Conservation (phyloP, 92 coral and sea anemone genomes). For the Actinernus sp. region DNA sequence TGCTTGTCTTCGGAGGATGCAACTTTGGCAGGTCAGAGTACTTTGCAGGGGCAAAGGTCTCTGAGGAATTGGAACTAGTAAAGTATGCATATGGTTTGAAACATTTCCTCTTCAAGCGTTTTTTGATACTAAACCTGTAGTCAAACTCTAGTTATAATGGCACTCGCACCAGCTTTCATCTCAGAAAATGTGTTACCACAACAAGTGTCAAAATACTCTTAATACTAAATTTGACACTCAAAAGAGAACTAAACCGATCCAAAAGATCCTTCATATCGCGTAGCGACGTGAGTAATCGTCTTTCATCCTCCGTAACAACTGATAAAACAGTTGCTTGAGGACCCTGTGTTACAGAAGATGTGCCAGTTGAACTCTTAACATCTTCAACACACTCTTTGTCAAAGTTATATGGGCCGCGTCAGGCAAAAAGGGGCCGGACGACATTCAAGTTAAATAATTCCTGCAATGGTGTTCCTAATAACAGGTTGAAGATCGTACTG, state of each 20-base stretch:
- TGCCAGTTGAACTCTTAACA: slow-evolving; percentile 29
- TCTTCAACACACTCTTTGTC: slow-evolving; percentile 58
- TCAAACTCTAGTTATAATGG: slow-evolving; percentile 62
- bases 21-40: background rate
- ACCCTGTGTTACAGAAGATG: slow-evolving; percentile 49
- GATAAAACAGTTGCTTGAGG: slow-evolving; percentile 66
- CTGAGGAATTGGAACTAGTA: slow-evolving; percentile 36
- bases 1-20: slow-evolving; percentile 4
- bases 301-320: slow-evolving; percentile 61
- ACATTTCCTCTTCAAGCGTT: slow-evolving; percentile 22
- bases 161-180: slow-evolving; percentile 57
- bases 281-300: slow-evolving; percentile 49
- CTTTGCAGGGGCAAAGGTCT: background rate
- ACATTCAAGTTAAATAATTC: no score
- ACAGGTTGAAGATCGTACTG: no score
- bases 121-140: slow-evolving; percentile 62
- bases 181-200: slow-evolving; percentile 56
- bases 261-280: slow-evolving; percentile 47
- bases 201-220: slow-evolving; percentile 57
- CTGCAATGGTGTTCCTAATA: no score
- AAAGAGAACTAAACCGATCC: slow-evolving; percentile 38
- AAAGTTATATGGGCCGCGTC: no score
- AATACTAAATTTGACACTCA: slow-evolving; percentile 47
- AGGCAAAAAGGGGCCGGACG: no score
- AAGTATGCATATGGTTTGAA: slow-evolving; percentile 39